phyloP scores from a whole-genome alignment of 2,888 invertebrate species.

The Lypha dubia region DNA sequence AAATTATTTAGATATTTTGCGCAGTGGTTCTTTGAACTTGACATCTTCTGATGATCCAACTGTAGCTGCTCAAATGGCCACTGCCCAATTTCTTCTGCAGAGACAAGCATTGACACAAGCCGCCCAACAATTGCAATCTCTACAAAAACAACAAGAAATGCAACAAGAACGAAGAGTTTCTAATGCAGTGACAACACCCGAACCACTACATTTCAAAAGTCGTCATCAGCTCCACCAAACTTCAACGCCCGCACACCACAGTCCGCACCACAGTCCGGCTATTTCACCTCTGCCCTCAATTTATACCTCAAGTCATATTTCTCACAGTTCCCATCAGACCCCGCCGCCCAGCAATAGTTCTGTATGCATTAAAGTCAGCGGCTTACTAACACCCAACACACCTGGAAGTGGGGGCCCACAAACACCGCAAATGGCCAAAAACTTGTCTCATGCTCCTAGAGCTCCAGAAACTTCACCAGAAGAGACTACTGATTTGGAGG shows the following conservation, averaged over 20 bases:
- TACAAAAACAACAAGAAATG: slow-evolving; percentile 88
- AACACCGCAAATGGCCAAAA: slow-evolving; percentile 85
- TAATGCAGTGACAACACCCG: slow-evolving; percentile 60
- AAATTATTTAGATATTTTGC: slow-evolving; percentile 82
- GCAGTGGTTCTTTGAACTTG: slow-evolving; percentile 79
- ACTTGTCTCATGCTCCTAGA: slow-evolving; percentile 85
- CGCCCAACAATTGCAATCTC: slow-evolving; percentile 91
- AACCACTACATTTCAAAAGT: slow-evolving; percentile 73
- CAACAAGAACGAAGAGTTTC: slow-evolving; percentile 73
- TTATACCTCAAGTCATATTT: slow-evolving; percentile 62
- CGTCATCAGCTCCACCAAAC: slow-evolving; percentile 75
- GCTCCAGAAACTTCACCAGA: slow-evolving; percentile 93
- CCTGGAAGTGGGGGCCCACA: slow-evolving; percentile 83
- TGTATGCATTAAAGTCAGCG: slow-evolving; percentile 81
- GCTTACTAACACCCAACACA: slow-evolving; percentile 85
- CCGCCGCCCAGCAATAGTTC: slow-evolving; percentile 84
- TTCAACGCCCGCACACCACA: slow-evolving; percentile 81
- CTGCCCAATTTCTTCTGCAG: slow-evolving; percentile 90
- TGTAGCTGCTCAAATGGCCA: slow-evolving; percentile 82
- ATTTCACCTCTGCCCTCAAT: slow-evolving; percentile 79
- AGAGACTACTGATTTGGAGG: slow-evolving; percentile 98
- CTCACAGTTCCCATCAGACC: slow-evolving; percentile 79
- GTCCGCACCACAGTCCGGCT: slow-evolving; percentile 82
- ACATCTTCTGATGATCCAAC: slow-evolving; percentile 80
- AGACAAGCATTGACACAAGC: slow-evolving; percentile 93